Evolutionary conservation across 1,140 invertebrate genomes (phyloP).

Genomic region (Caenorhabditis tropicalis): DNA sequence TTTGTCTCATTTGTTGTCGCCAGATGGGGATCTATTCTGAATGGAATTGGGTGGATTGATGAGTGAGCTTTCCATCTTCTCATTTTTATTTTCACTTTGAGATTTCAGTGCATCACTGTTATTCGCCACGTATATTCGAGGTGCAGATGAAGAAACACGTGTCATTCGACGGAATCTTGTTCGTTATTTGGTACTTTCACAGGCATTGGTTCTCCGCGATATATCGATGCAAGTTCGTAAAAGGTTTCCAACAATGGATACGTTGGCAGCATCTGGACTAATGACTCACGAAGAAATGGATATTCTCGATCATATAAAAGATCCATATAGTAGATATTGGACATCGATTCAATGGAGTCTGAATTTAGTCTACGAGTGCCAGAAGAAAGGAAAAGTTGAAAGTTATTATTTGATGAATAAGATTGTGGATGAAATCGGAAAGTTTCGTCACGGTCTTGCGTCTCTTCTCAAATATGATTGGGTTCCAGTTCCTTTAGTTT

Average conservation of each 20-base stretch:
- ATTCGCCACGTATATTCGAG: slow-evolving; percentile 55
- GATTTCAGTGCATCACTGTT: slow-evolving; percentile 51
- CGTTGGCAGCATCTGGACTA: slow-evolving; percentile 46
- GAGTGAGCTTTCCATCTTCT: slow-evolving; percentile 56
- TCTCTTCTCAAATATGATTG: slow-evolving; percentile 72
- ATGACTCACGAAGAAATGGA: slow-evolving; percentile 52
- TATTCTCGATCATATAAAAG: slow-evolving; percentile 49
- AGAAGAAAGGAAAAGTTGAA: slow-evolving; percentile 41
- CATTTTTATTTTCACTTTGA: not conserved
- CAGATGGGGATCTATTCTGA: slow-evolving; percentile 65
- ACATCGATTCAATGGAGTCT: slow-evolving; percentile 51
- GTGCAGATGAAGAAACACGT: slow-evolving; percentile 46
- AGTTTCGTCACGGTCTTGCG: slow-evolving; percentile 49
- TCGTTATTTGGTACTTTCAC: slow-evolving; percentile 52
- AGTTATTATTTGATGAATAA: slow-evolving; percentile 50
- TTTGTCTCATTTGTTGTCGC: slow-evolving; percentile 66
- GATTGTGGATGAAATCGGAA: slow-evolving; percentile 46
- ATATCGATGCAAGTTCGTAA: slow-evolving; percentile 65
- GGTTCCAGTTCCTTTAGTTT: slow-evolving; percentile 76
- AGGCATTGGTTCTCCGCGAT: slow-evolving; percentile 61
- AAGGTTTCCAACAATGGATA: slow-evolving; percentile 54
- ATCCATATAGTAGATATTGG: slow-evolving; percentile 53
- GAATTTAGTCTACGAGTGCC: slow-evolving; percentile 52
- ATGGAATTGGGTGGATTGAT: slow-evolving; percentile 69
- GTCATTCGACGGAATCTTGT: slow-evolving; percentile 55